Conservation (phyloP, 2,113 vertebrate species). For the Recurvirostra avosetta region DNA sequence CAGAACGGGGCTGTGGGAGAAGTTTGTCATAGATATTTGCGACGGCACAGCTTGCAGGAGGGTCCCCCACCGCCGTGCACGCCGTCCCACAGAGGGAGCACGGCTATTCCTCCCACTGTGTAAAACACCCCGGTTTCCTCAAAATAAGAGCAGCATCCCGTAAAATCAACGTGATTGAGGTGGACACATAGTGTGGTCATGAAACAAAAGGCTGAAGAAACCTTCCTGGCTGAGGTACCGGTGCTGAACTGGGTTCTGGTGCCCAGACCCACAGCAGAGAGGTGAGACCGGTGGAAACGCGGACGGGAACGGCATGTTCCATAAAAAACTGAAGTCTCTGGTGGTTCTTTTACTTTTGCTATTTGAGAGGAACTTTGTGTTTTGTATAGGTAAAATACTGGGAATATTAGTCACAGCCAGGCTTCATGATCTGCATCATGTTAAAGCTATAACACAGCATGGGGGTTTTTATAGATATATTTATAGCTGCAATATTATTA, state of each 20-base stretch:
- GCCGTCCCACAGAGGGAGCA: neutral
- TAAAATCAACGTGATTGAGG: rapidly evolving
- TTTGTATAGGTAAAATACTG: neutral
- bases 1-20: neutral
- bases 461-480: neutral
- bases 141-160: neutral
- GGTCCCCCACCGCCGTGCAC: neutral
- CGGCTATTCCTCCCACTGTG: neutral
- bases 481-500: neutral
- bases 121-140: neutral
- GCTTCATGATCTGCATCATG: neutral
- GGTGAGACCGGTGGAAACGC: rapidly evolving
- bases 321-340: neutral
- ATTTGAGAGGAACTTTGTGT: neutral
- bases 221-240: neutral
- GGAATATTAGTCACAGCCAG: neutral
- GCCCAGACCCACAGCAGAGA: neutral
- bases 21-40: neutral
- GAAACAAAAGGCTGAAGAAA: neutral
- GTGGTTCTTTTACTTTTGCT: neutral
- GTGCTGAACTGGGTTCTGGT: neutral
- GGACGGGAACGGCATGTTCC: rapidly evolving
- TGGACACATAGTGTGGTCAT: neutral
- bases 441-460: neutral
- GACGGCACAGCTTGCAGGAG: neutral